phyloP scores from a whole-genome alignment of 2,888 invertebrate genomes.

The Brenthis daphne region DNA sequence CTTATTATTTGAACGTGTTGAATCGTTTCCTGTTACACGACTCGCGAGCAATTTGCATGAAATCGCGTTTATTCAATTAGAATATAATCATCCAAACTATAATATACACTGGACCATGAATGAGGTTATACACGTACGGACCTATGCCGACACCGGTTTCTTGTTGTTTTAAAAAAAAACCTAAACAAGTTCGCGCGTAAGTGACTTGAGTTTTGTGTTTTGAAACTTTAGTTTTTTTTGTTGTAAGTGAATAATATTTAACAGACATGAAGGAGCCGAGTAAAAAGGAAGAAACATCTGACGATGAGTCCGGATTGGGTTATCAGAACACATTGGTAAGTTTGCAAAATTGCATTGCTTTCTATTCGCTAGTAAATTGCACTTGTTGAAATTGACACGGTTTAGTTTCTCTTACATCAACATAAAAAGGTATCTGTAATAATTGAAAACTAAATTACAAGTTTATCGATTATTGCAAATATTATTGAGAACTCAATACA shows the following conservation, averaged over 20 bases:
- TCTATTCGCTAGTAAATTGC: slow-evolving; percentile 61
- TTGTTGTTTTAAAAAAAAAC: slow-evolving; percentile 44
- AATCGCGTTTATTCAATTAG: slow-evolving; percentile 77
- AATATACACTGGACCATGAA: slow-evolving; percentile 52
- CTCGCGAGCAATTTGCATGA: slow-evolving; percentile 68
- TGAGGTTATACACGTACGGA: slow-evolving; percentile 59
- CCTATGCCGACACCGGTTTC: slow-evolving; percentile 51
- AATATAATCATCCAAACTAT: slow-evolving; percentile 61
- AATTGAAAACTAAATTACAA: neutral
- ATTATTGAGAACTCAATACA: neutral
- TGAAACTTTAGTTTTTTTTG: slow-evolving; percentile 55
- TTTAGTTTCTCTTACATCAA: neutral
- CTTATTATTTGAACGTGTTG: slow-evolving; percentile 65
- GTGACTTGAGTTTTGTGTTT: slow-evolving; percentile 56
- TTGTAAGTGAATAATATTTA: slow-evolving; percentile 47
- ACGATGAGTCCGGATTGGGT: slow-evolving; percentile 86
- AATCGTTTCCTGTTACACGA: slow-evolving; percentile 52
- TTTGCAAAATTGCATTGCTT: slow-evolving; percentile 53
- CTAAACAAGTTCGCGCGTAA: slow-evolving; percentile 38
- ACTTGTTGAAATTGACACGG: slow-evolving; percentile 9
- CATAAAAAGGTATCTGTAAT: neutral
- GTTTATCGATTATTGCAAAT: neutral
- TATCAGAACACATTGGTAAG: slow-evolving; percentile 87
- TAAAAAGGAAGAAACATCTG: slow-evolving; percentile 72
- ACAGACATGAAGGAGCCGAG: slow-evolving; percentile 64